Base-by-base conservation (phyloP, 1,140 invertebrate genomes). In the Listronotus bonariensis region DNA sequence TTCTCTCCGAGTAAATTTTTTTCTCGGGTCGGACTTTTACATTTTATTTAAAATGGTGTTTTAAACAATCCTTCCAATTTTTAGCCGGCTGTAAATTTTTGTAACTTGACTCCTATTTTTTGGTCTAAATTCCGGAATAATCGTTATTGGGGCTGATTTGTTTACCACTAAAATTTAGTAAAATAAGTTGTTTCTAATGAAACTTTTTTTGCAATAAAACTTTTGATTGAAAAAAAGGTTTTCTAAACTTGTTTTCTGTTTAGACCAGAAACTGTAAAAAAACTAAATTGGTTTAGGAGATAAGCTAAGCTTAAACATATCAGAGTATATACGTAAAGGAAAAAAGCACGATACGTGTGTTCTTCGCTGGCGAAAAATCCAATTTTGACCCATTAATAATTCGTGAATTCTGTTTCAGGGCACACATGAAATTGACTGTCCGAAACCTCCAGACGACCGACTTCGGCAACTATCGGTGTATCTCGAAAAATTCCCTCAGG, bases 401-500 rank as follows among this genome's bases (percentile, higher is more conserved):
- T 66, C 64, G 40, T 60, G 56, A 66, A 66, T 66, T 66, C 49
- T 60, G 55, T 66, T 66, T 55, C 64, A 82, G 86, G 76, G 88
- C 91, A 14, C 87, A 91, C 78, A 94, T 95, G 92, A 90, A 87
- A 76, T 81, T 95, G 65, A 92, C 90, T 51, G 89, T 95, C 66
- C 85, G 87, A 70, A 91, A 90, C 78, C 83, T 94, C 38, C 86
- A 89, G 72, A 78, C 83, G 36, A 87, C 84, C 43, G 91, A 93
- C 80, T 93, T 92, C 75, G 91, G 92, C 62, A 92, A 87, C 79
- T 94, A 93, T 80, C 83, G 89, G 73, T 94, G 92, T 80, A 91
- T 93, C 77, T 92, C 93, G 57, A 95, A 95, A 81, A 98, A 97
- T 81, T 92, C 90, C 10, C 84, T 97, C n/a, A 95, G 95, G 56